These are phyloP conservation scores for Megaceryle maxima DNA, from an alignment of 2,113 vertebrate species.

Conservation along the genomic window DNA sequence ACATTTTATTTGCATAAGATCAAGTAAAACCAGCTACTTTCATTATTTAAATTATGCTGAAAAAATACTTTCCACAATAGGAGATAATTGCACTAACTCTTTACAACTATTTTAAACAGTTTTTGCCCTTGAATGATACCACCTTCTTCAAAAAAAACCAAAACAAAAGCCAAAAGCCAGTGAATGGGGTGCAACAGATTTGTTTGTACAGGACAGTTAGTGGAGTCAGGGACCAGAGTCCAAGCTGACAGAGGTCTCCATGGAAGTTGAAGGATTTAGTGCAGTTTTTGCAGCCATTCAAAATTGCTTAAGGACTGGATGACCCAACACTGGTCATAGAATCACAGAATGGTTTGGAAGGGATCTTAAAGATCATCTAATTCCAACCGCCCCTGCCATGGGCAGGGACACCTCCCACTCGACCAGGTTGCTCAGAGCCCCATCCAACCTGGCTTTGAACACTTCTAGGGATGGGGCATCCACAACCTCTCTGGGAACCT, in stretches of 20 bases:
- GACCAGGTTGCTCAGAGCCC: neutral
- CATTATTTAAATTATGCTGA: neutral
- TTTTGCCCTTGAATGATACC: neutral
- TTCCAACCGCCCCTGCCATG: neutral
- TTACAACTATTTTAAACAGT: neutral
- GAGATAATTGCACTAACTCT: neutral
- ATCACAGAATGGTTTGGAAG: neutral
- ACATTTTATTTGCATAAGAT: neutral
- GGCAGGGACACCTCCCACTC: neutral
- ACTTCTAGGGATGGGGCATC: neutral
- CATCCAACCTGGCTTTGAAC: neutral
- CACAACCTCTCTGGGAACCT: too few relatives aligned
- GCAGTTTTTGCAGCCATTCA: neutral
- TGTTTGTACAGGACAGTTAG: neutral
- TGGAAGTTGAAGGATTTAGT: accelerated
- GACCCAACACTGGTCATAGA: neutral
- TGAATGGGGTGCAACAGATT: neutral
- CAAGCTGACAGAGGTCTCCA: neutral
- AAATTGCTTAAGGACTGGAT: neutral
- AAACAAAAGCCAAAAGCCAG: neutral
- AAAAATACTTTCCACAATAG: neutral
- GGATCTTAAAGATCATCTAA: too few relatives aligned
- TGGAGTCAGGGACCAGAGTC: neutral
- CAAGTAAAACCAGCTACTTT: neutral
- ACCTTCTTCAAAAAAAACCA: neutral